phyloP scores from a whole-genome alignment of 2,888 invertebrate species.

The Crioceris asparagi region DNA sequence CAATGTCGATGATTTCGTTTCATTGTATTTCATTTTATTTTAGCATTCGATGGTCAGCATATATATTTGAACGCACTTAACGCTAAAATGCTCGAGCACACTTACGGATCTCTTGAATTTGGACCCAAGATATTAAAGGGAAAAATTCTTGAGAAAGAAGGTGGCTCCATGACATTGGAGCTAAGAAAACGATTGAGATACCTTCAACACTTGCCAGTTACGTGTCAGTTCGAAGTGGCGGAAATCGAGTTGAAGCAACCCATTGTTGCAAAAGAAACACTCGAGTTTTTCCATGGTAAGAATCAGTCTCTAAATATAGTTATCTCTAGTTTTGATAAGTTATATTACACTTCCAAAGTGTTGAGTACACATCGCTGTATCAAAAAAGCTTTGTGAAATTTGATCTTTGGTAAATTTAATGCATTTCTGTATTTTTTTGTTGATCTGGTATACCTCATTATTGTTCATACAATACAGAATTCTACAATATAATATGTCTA shows the following conservation, averaged over 20 bases:
- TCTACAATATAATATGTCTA: too few species aligned
- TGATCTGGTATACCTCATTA: background rate
- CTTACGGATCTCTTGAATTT: constrained; percentile 71
- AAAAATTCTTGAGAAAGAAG: constrained; percentile 77
- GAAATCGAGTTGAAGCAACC: constrained; percentile 75
- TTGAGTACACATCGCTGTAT: constrained; percentile 21
- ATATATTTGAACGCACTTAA: constrained; percentile 86
- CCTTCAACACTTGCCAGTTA: constrained; percentile 78
- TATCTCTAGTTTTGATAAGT: too few species aligned
- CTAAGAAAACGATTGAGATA: constrained; percentile 64
- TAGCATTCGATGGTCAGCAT: constrained; percentile 85
- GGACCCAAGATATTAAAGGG: constrained; percentile 67
- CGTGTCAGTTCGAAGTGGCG: constrained; percentile 82
- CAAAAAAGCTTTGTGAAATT: constrained; percentile 20
- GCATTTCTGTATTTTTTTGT: constrained; percentile 8
- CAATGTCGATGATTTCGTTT: background rate
- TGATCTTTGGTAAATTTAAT: constrained; percentile 21
- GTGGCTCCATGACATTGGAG: constrained; percentile 75
- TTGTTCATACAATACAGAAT: too few species aligned
- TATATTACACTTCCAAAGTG: constrained; percentile 17
- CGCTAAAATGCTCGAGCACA: constrained; percentile 75
- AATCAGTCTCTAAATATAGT: too few species aligned
- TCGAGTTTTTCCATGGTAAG: constrained; percentile 59
- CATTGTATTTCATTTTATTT: constrained; percentile 21
- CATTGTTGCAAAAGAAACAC: constrained; percentile 54